These are phyloP conservation scores for Setophaga petechia DNA, from an alignment of 2,113 vertebrate genomes.

Conservation along the genomic window DNA sequence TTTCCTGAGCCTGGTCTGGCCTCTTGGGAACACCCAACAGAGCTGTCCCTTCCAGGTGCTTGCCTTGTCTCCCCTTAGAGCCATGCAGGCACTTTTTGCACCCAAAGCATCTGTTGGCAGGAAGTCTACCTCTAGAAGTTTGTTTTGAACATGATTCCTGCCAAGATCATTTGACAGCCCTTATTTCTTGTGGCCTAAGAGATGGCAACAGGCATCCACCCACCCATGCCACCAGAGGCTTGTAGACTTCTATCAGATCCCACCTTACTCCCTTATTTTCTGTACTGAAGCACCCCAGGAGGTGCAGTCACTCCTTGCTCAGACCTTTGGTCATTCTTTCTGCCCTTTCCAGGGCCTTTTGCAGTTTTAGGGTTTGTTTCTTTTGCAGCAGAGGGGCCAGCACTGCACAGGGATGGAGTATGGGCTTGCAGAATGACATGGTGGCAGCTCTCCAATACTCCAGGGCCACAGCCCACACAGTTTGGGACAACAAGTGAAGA, in stretches of 20 bases:
- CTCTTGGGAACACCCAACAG: neutral
- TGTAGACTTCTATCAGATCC: neutral
- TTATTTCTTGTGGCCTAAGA: neutral
- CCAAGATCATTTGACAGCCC: neutral
- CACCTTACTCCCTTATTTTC: neutral
- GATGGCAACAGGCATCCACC: neutral
- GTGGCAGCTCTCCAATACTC: neutral
- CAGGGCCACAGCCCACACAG: neutral
- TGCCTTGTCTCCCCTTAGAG: neutral
- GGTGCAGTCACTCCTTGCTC: neutral
- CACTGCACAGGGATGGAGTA: neutral
- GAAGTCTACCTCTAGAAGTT: neutral
- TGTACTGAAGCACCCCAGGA: neutral
- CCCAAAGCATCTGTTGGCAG: neutral
- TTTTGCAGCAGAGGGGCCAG: neutral
- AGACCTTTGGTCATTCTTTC: neutral
- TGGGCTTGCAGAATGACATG: neutral
- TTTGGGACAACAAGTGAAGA: neutral
- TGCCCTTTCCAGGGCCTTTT: neutral
- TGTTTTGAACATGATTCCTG: neutral
- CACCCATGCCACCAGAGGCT: accelerated
- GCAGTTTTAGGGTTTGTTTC: neutral
- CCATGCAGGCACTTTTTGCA: accelerated
- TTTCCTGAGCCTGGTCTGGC: neutral
- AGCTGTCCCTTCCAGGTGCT: neutral